Conservation (phyloP, 1,140 invertebrate genomes). For the Drosophila navojoa region DNA sequence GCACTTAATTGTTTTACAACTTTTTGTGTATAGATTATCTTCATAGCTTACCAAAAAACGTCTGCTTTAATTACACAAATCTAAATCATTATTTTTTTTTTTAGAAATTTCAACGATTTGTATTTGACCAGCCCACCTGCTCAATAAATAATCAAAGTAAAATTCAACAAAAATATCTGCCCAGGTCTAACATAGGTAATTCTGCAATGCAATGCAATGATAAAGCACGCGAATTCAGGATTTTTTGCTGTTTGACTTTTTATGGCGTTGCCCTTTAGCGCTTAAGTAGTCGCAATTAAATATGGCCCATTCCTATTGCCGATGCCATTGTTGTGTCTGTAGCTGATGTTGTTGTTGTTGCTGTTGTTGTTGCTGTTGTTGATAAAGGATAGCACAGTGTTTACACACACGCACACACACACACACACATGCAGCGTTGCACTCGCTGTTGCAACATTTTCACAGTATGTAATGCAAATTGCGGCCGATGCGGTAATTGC, state of each 20-base stretch:
- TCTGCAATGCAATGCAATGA: not conserved
- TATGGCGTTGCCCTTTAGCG: slow-evolving; percentile 33
- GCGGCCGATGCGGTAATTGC: slow-evolving; percentile 79
- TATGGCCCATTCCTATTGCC: slow-evolving; percentile 36
- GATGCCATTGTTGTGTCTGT: slow-evolving; percentile 33
- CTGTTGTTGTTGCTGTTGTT: slow-evolving; percentile 63
- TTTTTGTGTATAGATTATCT: too few species aligned
- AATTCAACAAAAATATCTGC: too few species aligned
- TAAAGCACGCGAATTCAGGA: not conserved
- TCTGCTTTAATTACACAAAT: too few species aligned
- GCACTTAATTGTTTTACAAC: too few species aligned
- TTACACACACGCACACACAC: slow-evolving; percentile 47
- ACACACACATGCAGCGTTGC: not conserved
- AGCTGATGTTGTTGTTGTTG: slow-evolving; percentile 56
- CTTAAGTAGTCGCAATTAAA: slow-evolving; percentile 56
- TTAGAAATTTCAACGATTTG: too few species aligned
- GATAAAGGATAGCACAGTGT: slow-evolving; percentile 77
- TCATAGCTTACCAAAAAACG: too few species aligned
- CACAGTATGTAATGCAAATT: slow-evolving; percentile 78
- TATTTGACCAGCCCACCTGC: too few species aligned
- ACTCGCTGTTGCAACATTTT: slow-evolving; percentile 61
- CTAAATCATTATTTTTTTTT: too few species aligned
- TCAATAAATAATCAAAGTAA: too few species aligned
- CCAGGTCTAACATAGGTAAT: too few species aligned
- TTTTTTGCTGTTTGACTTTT: slow-evolving; percentile 22